phyloP scores from a whole-genome alignment of 2,797 vertebrate species.

The Eremophila alpestris region DNA sequence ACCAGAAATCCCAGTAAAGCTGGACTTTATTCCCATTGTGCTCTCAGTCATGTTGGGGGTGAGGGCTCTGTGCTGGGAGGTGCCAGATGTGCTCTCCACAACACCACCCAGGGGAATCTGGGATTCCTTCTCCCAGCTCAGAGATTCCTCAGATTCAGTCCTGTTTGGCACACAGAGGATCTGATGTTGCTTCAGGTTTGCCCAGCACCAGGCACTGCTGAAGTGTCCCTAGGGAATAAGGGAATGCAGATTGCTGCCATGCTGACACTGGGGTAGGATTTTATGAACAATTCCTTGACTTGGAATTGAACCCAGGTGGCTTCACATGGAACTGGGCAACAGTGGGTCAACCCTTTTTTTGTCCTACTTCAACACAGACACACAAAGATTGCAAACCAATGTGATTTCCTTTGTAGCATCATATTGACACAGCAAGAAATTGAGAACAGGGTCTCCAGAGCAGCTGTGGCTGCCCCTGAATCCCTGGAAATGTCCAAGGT shows the following conservation, averaged over 20 bases:
- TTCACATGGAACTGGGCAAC: neutral
- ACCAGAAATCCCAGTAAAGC: neutral
- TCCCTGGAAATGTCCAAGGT: no score
- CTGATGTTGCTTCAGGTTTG: neutral
- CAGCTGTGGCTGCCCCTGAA: no score
- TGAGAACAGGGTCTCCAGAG: neutral
- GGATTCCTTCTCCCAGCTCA: neutral
- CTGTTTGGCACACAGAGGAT: neutral
- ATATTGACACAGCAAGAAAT: neutral
- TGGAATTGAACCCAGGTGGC: neutral
- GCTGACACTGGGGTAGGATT: neutral
- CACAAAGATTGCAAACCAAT: neutral
- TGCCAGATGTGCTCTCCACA: neutral
- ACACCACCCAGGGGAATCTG: neutral
- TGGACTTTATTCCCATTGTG: neutral
- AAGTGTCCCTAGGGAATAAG: neutral
- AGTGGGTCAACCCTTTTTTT: neutral
- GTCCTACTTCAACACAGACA: neutral
- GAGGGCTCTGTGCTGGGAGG: neutral
- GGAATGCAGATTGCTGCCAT: neutral
- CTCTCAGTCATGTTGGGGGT: neutral
- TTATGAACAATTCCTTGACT: neutral
- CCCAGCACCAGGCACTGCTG: neutral
- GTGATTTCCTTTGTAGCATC: neutral
- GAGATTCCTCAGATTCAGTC: neutral